A percentile compares a stretch with the other conserved stretches of the same genome.
Conservation (phyloP, 1,140 invertebrate genomes). For the Neoseiulus cucumeris region DNA sequence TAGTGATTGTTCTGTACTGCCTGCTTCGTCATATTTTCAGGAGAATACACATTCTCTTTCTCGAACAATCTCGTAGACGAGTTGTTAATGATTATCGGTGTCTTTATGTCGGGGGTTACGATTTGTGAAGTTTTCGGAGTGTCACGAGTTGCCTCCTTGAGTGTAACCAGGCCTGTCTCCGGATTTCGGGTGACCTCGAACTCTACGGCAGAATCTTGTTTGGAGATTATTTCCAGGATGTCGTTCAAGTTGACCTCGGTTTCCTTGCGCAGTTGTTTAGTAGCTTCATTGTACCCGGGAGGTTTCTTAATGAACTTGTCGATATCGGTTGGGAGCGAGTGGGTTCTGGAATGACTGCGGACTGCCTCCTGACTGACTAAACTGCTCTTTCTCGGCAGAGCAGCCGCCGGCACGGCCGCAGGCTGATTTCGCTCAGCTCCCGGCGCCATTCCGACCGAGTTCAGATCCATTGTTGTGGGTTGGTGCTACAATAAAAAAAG, state of each 20-base stretch:
- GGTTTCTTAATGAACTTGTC: constrained; percentile 29
- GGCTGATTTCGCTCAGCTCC: constrained; percentile 35
- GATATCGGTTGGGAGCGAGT: constrained; percentile 16
- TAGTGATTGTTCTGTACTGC: too few species aligned
- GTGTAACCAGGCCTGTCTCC: background rate
- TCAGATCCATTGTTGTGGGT: background rate
- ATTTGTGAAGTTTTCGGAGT: constrained; percentile 1
- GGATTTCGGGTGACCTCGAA: constrained; percentile 9
- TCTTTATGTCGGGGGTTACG: background rate
- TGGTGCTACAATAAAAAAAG: too few species aligned
- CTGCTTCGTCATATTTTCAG: too few species aligned
- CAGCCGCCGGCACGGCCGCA: constrained; percentile 20
- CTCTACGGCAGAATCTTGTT: background rate
- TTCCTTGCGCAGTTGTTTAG: constrained; percentile 37
- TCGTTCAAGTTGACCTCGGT: constrained; percentile 19
- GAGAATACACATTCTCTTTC: too few species aligned
- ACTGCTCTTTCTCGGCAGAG: constrained; percentile 22
- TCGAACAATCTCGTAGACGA: background rate
- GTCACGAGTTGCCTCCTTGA: background rate
- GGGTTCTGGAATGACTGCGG: constrained; percentile 4
- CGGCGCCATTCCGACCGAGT: constrained; percentile 25
- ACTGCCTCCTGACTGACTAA: constrained; percentile 12
- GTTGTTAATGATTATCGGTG: background rate
- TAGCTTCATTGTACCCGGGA: constrained; percentile 47
- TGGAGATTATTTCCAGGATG: background rate